Evolutionary conservation across 2,797 vertebrate species (phyloP).

Genomic region (Varecia variegata): DNA sequence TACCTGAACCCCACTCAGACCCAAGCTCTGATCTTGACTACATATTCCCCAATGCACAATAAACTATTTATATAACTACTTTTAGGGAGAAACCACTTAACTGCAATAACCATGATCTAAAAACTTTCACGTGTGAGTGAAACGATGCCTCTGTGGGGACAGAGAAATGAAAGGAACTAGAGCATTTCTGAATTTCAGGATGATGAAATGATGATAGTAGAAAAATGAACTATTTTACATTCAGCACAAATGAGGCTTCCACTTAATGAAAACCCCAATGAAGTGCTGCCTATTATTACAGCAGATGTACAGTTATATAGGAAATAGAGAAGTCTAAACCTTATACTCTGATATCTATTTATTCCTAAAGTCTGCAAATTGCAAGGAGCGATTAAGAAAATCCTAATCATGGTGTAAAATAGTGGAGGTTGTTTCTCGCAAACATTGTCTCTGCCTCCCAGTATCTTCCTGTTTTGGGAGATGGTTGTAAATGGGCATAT

Average conservation of each 20-base stretch:
- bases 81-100: background rate
- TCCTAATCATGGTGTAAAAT: background rate
- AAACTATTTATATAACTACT: background rate
- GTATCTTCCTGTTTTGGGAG: background rate
- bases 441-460: background rate
- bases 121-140: background rate
- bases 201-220: background rate
- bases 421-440: background rate
- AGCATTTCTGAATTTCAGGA: background rate
- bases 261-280: background rate
- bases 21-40: background rate
- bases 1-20: background rate
- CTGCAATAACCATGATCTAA: background rate
- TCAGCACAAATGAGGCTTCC: background rate
- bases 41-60: background rate
- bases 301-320: background rate
- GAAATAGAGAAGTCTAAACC: background rate
- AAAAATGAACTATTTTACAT: background rate
- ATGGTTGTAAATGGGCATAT: background rate
- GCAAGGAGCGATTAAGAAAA: background rate
- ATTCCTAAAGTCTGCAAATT: background rate
- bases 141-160: background rate
- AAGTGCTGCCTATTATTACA: background rate
- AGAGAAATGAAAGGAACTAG: conserved; percentile 10
- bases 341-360: background rate